Conservation (phyloP, 2,888 invertebrate genomes). For the Theodoxus fluviatilis region DNA sequence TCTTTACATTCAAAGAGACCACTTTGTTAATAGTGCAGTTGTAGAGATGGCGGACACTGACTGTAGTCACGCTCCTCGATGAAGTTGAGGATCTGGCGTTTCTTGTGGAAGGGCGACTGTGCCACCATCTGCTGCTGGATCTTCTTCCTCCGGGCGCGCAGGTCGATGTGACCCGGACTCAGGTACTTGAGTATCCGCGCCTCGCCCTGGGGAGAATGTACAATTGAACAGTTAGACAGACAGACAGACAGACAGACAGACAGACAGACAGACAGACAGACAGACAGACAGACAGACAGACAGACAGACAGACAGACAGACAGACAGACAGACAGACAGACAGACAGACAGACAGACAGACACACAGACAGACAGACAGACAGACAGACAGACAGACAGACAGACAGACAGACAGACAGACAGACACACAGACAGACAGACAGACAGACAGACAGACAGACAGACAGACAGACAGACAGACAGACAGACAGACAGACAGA, state of each 20-base stretch:
- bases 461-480: slow-evolving; percentile 19
- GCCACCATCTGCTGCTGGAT: slow-evolving; percentile 48
- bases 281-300: slow-evolving; percentile 27
- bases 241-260: not conserved
- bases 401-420: slow-evolving; percentile 27
- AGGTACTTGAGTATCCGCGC: slow-evolving; percentile 56
- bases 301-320: slow-evolving; percentile 30
- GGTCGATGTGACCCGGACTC: slow-evolving; percentile 46
- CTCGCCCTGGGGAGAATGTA: slow-evolving; percentile 48
- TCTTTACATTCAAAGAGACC: too few species aligned
- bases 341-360: slow-evolving; percentile 27
- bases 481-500: not conserved
- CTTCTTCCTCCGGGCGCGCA: slow-evolving; percentile 48
- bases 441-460: slow-evolving; percentile 15
- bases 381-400: slow-evolving; percentile 30
- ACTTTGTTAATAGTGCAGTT: too few species aligned
- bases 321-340: slow-evolving; percentile 28
- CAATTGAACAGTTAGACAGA: not conserved
- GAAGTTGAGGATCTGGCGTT: slow-evolving; percentile 53
- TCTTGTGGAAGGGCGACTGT: slow-evolving; percentile 46
- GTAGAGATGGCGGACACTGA: slow-evolving; percentile 30
- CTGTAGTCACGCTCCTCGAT: slow-evolving; percentile 49
- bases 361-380: slow-evolving; percentile 27
- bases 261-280: slow-evolving; percentile 18
- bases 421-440: not conserved